Percentiles rank a stretch among this genome's conserved stretches.
Conservation (phyloP, 2,797 vertebrate genomes). For the Lemur catta region DNA sequence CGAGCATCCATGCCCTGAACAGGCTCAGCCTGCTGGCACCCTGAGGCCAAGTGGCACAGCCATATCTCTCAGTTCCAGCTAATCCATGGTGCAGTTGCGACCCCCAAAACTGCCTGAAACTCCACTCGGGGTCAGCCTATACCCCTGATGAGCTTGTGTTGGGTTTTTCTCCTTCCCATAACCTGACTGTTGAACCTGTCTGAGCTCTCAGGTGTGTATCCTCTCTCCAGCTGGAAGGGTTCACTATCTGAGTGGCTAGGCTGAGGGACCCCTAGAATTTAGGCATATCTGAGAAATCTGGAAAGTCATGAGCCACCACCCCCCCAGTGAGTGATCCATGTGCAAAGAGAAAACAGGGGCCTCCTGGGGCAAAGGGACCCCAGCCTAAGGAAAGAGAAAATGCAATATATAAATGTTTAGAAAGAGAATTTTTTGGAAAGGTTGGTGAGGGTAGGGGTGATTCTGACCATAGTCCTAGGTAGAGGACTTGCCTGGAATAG, state of each 20-base stretch:
- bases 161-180: not conserved
- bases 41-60: rapidly evolving
- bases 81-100: not conserved
- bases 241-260: not conserved
- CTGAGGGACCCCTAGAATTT: not conserved
- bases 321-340: not conserved
- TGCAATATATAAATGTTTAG: not conserved
- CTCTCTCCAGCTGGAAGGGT: not conserved
- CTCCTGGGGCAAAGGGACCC: not conserved
- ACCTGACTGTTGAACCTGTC: not conserved
- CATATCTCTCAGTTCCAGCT: not conserved
- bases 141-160: not conserved
- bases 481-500: not conserved
- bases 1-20: not conserved
- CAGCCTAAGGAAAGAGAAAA: not conserved
- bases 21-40: not conserved
- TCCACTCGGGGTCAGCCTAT: not conserved
- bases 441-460: rapidly evolving
- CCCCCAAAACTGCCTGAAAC: not conserved
- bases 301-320: not conserved
- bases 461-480: not conserved
- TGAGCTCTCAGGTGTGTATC: too few species aligned
- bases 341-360: not conserved
- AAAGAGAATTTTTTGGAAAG: not conserved
- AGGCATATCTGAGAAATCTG: not conserved